Base-by-base conservation (phyloP, 2,113 vertebrate genomes). In the Onychorhynchus coronatus region DNA sequence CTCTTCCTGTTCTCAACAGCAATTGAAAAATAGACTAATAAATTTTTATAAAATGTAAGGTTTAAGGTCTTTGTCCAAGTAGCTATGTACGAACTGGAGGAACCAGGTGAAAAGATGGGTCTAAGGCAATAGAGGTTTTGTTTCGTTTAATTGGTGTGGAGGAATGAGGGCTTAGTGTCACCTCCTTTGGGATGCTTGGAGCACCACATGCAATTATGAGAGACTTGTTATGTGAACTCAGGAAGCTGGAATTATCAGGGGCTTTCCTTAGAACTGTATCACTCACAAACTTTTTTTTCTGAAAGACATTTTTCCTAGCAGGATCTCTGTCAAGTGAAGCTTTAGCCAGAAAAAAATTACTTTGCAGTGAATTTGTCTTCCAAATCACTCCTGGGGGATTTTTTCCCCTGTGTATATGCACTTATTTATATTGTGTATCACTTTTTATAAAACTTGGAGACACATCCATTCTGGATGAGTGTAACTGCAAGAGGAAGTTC, bases 171-270 rank as follows among this genome's bases (percentile, higher is more conserved):
- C 62, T 73, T 85, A 82, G 59, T 88, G 92, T 91, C 81, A 91
- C 68, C 63, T 94, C 94, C 85, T 85, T 70, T 85, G 94, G 89
- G 96, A 93, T 74, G 9, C 46, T 39, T 90, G 87, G 58, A 85
- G 81, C 62, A 93, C 2, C 11, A 47, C 35, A 42, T 61, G 81
- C 62, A 89, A 88, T 94, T 92, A 95, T 7, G 17, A 84, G 55
- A 59, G 49, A 44, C 62, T 79, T 85, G 37, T 75, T 81, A 35
- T 72, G 49, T 93, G 74, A 83, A 41, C 81, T 74, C 74, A 37
- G 41, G 85, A 72, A 88, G 66, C 72, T 73, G 71, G 37, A 96
- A 91, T 92, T 94, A 58, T 37, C 70, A 78, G 65, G 76, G 84
- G 49, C 52, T 95, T 94, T 91, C 62, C 78, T 83, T 42, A 55